These are phyloP conservation scores for Sturmia bella DNA, from an alignment of 2,888 invertebrate genomes.

Conservation along the genomic window DNA sequence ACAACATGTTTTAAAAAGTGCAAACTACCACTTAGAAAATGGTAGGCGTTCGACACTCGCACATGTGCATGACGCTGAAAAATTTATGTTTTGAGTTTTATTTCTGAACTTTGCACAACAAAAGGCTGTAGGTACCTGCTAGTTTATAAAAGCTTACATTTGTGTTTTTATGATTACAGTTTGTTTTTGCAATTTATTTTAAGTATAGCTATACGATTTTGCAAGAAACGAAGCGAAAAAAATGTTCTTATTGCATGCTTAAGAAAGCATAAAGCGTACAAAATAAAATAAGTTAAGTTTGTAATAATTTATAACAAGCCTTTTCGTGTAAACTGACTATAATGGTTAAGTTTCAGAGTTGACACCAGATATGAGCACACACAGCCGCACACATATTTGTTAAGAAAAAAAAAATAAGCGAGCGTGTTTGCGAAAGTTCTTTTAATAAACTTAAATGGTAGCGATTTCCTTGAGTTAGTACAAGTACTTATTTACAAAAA, in stretches of 20 bases:
- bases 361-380: slow-evolving; percentile 51
- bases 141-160: neutral
- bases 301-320: slow-evolving; percentile 64
- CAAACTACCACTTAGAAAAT: slow-evolving; percentile 12
- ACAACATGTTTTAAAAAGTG: neutral
- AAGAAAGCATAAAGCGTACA: slow-evolving; percentile 35
- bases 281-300: slow-evolving; percentile 38
- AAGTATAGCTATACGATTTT: neutral
- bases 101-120: slow-evolving; percentile 2
- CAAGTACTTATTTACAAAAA: slow-evolving; percentile 8
- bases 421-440: neutral
- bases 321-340: slow-evolving; percentile 55
- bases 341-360: slow-evolving; percentile 60
- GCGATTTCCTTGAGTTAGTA: slow-evolving; percentile 2
- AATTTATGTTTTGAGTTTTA: neutral
- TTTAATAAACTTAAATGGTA: slow-evolving; percentile 16
- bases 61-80: slow-evolving; percentile 41
- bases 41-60: slow-evolving; percentile 50
- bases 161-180: slow-evolving; percentile 8
- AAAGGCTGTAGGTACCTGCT: slow-evolving; percentile 20
- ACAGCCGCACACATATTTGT: neutral
- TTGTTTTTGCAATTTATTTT: neutral
- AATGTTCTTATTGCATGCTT: slow-evolving; percentile 43
- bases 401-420: neutral
- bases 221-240: neutral